A percentile compares a stretch with the other conserved stretches of the same genome.
Conservation (phyloP, 2,797 vertebrate species). For the Cuniculus paca region DNA sequence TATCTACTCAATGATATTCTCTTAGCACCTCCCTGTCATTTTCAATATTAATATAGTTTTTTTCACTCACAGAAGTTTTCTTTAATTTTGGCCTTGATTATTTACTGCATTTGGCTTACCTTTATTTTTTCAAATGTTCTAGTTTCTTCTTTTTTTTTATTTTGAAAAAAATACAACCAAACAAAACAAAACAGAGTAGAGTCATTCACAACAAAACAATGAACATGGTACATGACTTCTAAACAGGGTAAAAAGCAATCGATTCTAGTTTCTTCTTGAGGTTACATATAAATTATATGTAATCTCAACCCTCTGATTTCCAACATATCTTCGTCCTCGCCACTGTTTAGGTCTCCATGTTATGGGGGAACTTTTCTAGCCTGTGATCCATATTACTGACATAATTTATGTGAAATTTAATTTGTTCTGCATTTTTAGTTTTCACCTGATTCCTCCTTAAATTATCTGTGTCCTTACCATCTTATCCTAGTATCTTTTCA, state of each 20-base stretch:
- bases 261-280: conserved; percentile 34
- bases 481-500: neutral
- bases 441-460: neutral
- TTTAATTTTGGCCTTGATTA: conserved; percentile 38
- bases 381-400: neutral
- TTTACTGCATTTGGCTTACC: neutral
- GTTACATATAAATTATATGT: neutral
- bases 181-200: no score
- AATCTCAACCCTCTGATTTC: conserved; percentile 24
- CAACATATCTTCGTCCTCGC: neutral
- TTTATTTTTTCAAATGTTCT: conserved; percentile 53
- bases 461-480: neutral
- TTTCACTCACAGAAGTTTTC: neutral
- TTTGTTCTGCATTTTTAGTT: conserved; percentile 38
- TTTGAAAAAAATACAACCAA: no score
- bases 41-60: conserved; percentile 10
- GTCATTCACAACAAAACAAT: no score
- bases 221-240: no score
- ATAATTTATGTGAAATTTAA: conserved; percentile 40
- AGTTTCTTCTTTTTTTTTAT: conserved; percentile 46
- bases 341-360: neutral
- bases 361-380: neutral
- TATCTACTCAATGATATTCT: neutral
- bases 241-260: no score
- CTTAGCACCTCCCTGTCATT: conserved; percentile 37